phyloP scores from a whole-genome alignment of 2,113 vertebrate genomes.

The Narcine bancroftii region DNA sequence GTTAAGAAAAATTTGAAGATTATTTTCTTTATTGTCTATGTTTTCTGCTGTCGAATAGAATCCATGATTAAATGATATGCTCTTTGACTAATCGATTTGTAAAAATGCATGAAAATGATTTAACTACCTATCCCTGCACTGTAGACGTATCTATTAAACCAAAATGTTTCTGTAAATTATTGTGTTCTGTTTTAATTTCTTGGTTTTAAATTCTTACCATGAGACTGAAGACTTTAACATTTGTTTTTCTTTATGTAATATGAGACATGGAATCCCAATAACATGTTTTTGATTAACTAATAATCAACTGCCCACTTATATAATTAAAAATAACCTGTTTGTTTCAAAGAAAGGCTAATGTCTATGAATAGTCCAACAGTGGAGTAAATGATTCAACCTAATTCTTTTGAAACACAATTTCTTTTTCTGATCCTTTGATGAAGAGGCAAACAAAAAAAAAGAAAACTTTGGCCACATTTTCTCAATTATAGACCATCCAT shows the following conservation, averaged over 20 bases:
- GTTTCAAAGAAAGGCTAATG: constrained; percentile 24
- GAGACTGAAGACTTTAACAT: background rate
- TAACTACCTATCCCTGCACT: background rate
- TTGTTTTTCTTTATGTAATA: background rate
- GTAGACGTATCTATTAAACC: background rate
- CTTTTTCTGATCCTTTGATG: background rate
- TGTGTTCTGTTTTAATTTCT: background rate
- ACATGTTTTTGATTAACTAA: background rate
- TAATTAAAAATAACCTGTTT: background rate
- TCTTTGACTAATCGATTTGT: background rate
- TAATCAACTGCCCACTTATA: background rate
- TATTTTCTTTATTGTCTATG: background rate
- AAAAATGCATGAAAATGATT: background rate
- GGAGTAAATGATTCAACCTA: background rate
- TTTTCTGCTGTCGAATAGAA: background rate
- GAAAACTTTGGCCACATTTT: background rate
- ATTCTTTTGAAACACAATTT: background rate
- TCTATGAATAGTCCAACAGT: background rate
- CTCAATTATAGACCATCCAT: background rate
- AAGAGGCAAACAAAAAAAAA: background rate
- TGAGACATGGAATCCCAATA: background rate
- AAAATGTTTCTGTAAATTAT: background rate
- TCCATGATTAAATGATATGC: background rate
- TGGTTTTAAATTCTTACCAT: background rate
- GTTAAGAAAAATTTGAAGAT: background rate